phyloP scores from a whole-genome alignment of 1,140 invertebrate genomes.

The Drepana arcuata region DNA sequence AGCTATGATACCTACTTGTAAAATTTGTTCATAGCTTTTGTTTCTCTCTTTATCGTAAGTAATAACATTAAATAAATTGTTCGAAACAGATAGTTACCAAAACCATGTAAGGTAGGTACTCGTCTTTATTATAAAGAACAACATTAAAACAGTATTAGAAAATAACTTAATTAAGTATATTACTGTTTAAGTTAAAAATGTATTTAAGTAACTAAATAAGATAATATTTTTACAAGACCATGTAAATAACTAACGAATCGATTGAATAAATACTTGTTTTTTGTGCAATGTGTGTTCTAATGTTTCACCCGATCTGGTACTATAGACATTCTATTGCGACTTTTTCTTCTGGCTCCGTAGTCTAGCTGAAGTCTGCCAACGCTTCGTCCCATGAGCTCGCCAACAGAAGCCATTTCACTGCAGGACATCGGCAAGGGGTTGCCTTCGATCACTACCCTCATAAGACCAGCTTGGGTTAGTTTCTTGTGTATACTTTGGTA shows the following conservation, averaged over 20 bases:
- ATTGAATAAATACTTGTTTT: conserved; percentile 18
- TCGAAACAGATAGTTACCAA: conserved; percentile 38
- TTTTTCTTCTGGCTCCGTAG: too few relatives aligned
- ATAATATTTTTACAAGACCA: background rate
- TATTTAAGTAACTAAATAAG: background rate
- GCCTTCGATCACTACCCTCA: conserved; percentile 31
- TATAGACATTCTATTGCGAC: too few relatives aligned
- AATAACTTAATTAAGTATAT: too few relatives aligned
- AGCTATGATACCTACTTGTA: background rate
- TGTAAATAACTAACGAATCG: background rate
- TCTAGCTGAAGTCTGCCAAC: too few relatives aligned
- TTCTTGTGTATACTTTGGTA: conserved; percentile 22
- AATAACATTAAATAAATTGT: conserved; percentile 6
- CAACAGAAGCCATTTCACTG: conserved; percentile 17
- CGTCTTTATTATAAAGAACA: conserved; percentile 20
- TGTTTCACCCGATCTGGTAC: conserved; percentile 4
- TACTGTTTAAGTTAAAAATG: background rate
- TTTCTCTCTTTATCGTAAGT: background rate
- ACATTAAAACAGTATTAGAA: too few relatives aligned
- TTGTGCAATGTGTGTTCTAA: conserved; percentile 13
- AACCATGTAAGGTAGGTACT: too few relatives aligned
- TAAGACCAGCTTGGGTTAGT: conserved; percentile 14
- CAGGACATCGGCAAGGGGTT: conserved; percentile 28
- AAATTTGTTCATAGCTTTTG: background rate
- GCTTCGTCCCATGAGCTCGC: conserved; percentile 15